A percentile compares a stretch with the other conserved stretches of the same genome.
These are phyloP conservation scores for Lepisosteus osseus DNA, from an alignment of 2,113 vertebrate species.

Conservation along the genomic window DNA sequence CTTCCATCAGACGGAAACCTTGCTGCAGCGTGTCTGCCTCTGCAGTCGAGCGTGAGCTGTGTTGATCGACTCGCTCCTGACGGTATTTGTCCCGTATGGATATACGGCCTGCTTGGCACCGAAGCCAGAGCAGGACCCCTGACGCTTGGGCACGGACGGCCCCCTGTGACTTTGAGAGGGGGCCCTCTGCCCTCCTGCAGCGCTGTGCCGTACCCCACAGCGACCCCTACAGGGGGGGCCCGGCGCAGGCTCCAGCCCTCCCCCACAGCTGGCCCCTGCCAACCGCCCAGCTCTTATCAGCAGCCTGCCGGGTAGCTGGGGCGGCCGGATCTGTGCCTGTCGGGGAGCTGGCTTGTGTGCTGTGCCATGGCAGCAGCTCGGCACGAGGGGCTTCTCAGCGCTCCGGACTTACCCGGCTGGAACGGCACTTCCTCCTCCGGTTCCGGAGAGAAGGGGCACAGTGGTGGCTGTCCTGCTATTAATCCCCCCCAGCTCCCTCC, in stretches of 20 bases:
- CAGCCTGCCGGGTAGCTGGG: conserved; percentile 46
- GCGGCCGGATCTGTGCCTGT: conserved; percentile 49
- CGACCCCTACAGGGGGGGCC: conserved; percentile 27
- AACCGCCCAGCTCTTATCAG: conserved; percentile 63
- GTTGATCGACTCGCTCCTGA: no score
- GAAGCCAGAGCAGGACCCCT: no score
- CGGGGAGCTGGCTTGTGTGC: conserved; percentile 40
- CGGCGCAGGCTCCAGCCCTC: conserved; percentile 28
- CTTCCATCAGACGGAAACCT: no score
- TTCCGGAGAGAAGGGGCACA: conserved; percentile 41
- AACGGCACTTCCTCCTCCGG: conserved; percentile 37
- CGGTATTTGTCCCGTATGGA: no score
- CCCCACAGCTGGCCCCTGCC: conserved; percentile 49
- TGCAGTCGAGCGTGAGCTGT: no score
- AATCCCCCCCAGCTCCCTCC: conserved; percentile 26
- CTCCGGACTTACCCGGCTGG: conserved; percentile 57
- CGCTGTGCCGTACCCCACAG: conserved; percentile 11
- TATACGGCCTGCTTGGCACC: no score
- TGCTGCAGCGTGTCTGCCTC: no score
- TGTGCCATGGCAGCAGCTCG: conserved; percentile 61
- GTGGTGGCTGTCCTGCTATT: conserved; percentile 36
- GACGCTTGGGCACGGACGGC: no score
- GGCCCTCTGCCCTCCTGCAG: neutral
- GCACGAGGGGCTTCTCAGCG: conserved; percentile 56
- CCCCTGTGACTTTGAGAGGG: no score